Conservation (phyloP, 2,113 vertebrate species). For the Psammodynastes pulverulentus region DNA sequence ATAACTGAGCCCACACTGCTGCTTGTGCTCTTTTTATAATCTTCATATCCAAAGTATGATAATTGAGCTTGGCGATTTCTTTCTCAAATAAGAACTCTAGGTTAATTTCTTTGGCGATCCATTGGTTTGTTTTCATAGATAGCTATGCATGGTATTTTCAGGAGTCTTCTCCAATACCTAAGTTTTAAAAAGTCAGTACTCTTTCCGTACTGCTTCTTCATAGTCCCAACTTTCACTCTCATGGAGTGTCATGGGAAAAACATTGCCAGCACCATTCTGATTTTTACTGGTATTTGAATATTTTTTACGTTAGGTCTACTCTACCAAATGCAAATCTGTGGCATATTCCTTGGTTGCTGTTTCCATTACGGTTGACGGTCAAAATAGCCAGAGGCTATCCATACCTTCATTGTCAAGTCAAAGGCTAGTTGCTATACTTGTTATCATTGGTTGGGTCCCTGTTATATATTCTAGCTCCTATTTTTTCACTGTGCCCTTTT, state of each 20-base stretch:
- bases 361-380: neutral
- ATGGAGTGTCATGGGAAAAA: neutral
- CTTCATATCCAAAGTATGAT: neutral
- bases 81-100: neutral
- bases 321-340: neutral
- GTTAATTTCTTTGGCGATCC: neutral
- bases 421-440: neutral
- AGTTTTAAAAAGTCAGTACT: neutral
- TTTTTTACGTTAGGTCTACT: neutral
- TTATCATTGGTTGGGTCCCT: neutral
- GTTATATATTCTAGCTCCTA: neutral
- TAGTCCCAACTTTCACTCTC: neutral
- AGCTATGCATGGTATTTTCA: neutral
- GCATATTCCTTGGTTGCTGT: neutral
- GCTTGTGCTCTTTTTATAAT: neutral
- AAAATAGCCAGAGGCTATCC: neutral
- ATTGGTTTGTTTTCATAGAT: neutral
- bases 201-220: neutral
- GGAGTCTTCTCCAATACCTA: neutral
- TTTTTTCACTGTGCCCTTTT: neutral
- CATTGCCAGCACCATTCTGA: neutral
- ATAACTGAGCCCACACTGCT: neutral
- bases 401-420: neutral
- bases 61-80: neutral
- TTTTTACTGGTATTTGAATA: neutral